Evolutionary conservation across 2,113 vertebrate species (phyloP), one percentile per base, ranked within the genome.

Genomic region (Anguilla rostrata): DNA sequence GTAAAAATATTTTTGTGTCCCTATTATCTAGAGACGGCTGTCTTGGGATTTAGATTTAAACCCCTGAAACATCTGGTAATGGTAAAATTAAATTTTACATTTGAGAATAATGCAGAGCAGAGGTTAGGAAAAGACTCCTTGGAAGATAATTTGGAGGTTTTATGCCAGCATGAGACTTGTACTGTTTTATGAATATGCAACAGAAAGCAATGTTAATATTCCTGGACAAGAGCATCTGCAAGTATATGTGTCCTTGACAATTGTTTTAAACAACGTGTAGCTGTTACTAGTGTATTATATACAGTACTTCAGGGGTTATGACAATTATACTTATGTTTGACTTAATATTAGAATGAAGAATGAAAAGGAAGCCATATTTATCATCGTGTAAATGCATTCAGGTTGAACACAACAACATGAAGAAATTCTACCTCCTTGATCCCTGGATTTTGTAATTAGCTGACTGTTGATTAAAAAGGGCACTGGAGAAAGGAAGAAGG

Each of bases 401-500:
- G 49, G 46, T 39, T 53, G 83, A 87, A 90, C 71, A 56, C 41
- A 84, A 29, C 7, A 34, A 80, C 39, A 80, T 39, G 41, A 87
- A 83, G 84, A 86, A 88, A 86, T 81, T 63, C 66, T 87, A 83
- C 88, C 87, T 83, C 63, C 79, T 89, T 87, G 87, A 91, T 90
- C 87, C 86, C 78, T 34, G 81, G 82, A 83, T 92, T 93, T 91
- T 88, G 89, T 92, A 91, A 94, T 94, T 93, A 94, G 92, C 91
- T 90, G 89, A 92, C 88, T 91, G 91, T 90, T 93, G 92, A 94
- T 93, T 92, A 93, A 93, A 93, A 93, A 89, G 83, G 89, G 88
- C 89, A 91, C 91, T 87, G 84, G 88, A 92, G 88, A 91, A 43
- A 92, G 90, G 88, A 89, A 91, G 88, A 91, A 89, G 91, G 90